Percentiles rank a stretch among this genome's conserved stretches.
These are phyloP conservation scores for Macrochelys suwanniensis DNA, from an alignment of 2,797 vertebrate species.

Conservation along the genomic window DNA sequence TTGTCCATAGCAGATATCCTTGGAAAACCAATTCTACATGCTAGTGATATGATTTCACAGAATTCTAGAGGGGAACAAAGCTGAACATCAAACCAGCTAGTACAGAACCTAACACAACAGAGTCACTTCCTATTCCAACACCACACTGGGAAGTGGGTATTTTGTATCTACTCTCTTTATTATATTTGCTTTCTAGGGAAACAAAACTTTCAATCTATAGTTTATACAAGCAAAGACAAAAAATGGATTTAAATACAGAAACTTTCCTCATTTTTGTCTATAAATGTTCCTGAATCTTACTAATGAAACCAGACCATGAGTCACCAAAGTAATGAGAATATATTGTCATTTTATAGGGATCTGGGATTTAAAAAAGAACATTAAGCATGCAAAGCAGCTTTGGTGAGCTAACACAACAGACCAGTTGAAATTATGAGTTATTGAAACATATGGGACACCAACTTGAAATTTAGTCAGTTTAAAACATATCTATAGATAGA, in stretches of 20 bases:
- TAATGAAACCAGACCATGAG: not conserved
- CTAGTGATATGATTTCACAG: conserved; percentile 43
- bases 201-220: not conserved
- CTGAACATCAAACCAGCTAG: not conserved
- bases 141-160: not conserved
- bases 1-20: not conserved
- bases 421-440: not conserved
- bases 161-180: not conserved
- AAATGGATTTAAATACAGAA: not conserved
- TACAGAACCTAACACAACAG: not conserved
- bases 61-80: not conserved
- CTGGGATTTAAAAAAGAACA: not conserved
- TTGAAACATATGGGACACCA: not conserved
- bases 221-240: not conserved
- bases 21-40: conserved; percentile 45
- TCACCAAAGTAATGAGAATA: not conserved
- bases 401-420: not conserved
- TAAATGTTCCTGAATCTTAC: not conserved
- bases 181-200: not conserved
- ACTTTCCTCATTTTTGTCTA: not conserved
- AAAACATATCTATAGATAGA: not conserved
- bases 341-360: not conserved
- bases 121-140: not conserved
- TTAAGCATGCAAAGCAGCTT: not conserved
- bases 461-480: not conserved